Evolutionary conservation across 2,888 invertebrate species (phyloP).

Genomic region (Cheilosia impressa): DNA sequence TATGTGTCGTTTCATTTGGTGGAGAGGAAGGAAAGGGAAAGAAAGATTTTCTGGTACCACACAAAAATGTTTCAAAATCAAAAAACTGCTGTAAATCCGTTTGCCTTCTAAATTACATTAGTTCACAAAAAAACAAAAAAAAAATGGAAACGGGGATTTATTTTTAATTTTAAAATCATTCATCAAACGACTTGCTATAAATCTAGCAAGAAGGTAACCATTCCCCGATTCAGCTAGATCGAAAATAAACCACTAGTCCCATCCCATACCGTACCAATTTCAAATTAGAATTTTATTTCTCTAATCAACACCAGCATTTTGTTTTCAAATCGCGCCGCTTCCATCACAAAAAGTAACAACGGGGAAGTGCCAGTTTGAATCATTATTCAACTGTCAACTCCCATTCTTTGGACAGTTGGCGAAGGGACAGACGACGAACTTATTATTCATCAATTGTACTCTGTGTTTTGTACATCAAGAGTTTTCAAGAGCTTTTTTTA

Average conservation of each 20-base stretch:
- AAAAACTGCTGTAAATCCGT: too few species aligned
- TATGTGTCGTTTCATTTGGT: too few species aligned
- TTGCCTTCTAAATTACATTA: too few species aligned
- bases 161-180: too few species aligned
- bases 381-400: conserved; percentile 67
- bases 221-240: background rate
- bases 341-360: conserved; percentile 46
- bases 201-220: background rate
- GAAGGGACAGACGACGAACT: conserved; percentile 60
- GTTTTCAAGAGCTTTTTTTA: conserved; percentile 43
- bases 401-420: conserved; percentile 61
- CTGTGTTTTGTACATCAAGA: conserved; percentile 64
- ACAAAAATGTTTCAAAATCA: too few species aligned
- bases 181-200: background rate
- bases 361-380: conserved; percentile 42
- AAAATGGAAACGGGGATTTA: too few species aligned
- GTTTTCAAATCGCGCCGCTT: background rate
- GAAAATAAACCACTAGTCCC: background rate
- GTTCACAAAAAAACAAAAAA: too few species aligned
- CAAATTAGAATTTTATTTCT: background rate
- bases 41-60: too few species aligned
- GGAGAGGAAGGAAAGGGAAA: too few species aligned
- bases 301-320: background rate
- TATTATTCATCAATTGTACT: conserved; percentile 75
- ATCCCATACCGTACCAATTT: background rate